These are phyloP conservation scores for Pseudococcus jackbeardsleyi DNA, from an alignment of 2,888 invertebrate species.

Conservation along the genomic window DNA sequence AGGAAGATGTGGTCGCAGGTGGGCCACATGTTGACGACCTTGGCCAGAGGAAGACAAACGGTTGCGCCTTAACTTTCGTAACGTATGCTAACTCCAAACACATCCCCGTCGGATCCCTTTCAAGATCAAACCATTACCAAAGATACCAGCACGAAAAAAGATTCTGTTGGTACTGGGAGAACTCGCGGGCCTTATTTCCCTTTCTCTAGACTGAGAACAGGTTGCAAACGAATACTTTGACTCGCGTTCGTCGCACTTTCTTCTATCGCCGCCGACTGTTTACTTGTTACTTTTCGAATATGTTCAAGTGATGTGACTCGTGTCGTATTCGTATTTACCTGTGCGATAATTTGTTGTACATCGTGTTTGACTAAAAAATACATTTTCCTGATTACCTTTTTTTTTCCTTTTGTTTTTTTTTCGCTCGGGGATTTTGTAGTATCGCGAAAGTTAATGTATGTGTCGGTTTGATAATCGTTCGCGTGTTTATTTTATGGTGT, in stretches of 20 bases:
- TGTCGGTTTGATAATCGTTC: slow-evolving; percentile 11
- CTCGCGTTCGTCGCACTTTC: slow-evolving; percentile 62
- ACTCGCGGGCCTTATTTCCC: slow-evolving; percentile 54
- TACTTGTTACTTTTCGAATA: slow-evolving; percentile 30
- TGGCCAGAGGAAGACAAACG: slow-evolving; percentile 57
- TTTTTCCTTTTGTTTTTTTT: background rate
- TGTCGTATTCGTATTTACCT: slow-evolving; percentile 40
- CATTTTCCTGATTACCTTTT: background rate
- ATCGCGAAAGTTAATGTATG: background rate
- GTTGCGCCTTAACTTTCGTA: slow-evolving; percentile 59
- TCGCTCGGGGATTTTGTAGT: background rate
- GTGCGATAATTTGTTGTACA: background rate
- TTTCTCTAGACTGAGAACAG: slow-evolving; percentile 59
- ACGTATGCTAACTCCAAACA: background rate
- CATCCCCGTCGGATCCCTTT: slow-evolving; percentile 57
- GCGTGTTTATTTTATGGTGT: slow-evolving; percentile 33
- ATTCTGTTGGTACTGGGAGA: slow-evolving; percentile 55
- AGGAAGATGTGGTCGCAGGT: slow-evolving; percentile 56
- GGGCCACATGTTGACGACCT: slow-evolving; percentile 61
- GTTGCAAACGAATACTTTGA: slow-evolving; percentile 62
- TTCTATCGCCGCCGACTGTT: slow-evolving; percentile 60
- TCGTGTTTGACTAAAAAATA: background rate
- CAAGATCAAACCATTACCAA: slow-evolving; percentile 15
- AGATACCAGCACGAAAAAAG: background rate
- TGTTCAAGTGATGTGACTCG: slow-evolving; percentile 63